These are phyloP conservation scores for Cephus sareptanus DNA, from an alignment of 2,888 invertebrate genomes.

Conservation along the genomic window DNA sequence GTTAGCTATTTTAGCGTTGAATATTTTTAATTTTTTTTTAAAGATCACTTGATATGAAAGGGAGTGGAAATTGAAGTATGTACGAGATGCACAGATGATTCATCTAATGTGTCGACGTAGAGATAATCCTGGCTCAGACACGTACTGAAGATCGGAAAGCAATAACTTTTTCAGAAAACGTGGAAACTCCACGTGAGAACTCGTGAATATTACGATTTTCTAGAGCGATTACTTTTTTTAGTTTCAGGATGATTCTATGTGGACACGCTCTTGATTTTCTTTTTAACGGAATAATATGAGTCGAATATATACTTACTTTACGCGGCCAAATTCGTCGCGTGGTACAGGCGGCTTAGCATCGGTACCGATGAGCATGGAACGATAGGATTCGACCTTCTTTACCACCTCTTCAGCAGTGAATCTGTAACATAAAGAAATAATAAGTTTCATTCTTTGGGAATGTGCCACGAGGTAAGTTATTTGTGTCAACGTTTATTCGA, in stretches of 20 bases:
- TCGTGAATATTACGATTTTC: background rate
- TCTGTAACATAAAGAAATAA: conserved; percentile 72
- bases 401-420: conserved; percentile 88
- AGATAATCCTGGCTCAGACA: conserved; percentile 33
- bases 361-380: conserved; percentile 85
- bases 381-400: conserved; percentile 87
- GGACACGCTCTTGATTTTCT: background rate
- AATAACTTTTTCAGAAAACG: background rate
- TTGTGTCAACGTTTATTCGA: background rate
- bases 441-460: background rate
- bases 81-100: background rate
- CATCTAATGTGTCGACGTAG: background rate
- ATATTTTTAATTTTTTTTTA: background rate
- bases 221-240: background rate
- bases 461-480: background rate
- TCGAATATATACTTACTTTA: conserved; percentile 72
- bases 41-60: background rate
- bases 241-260: background rate
- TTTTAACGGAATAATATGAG: background rate
- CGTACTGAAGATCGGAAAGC: background rate
- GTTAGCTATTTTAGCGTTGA: background rate
- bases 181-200: background rate
- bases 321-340: conserved; percentile 87
- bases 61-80: background rate
- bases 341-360: conserved; percentile 71